Base-by-base conservation (phyloP, 2,888 invertebrate species). In the Drosophila testacea region DNA sequence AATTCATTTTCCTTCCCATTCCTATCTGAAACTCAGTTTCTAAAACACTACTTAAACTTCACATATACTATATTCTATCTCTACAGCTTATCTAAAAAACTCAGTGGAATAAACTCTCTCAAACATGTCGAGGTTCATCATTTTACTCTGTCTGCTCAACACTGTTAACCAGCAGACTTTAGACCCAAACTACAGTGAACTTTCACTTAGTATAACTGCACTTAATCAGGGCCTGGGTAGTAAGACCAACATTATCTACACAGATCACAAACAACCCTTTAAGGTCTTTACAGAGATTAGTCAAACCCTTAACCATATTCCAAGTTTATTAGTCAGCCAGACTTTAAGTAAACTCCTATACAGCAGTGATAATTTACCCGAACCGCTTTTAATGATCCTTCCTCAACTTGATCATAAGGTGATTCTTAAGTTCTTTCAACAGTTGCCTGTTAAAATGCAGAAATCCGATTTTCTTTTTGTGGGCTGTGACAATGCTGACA, bases 231-330 rank as follows among this genome's bases (percentile, higher is more conserved):
- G 78, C 0, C 57, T 83, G 6, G 10, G 13, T 0, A 67, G 64
- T 22, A 48, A 22, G 16, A 81, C 68, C 9, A 83, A 73, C 16
- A 42, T 81, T 1, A 62, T 80, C 4, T 83, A 60, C 22, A 44
- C 42, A 2, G 48, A 69, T 4, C 6, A 16, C 1, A 11, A 4
- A 0, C 34, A 75, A 42, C 5, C 39, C 5, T 2, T 22, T 4
- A 56, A 72, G 6, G 6, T 57, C 9, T 44, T 48, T 51, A 50
- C n/a, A 2, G 13, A 55, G 9, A 36, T 78, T 3, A 55, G 30
- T 41, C 30, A 32, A 7, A 16, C 22, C 2, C 4, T 80, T 1
- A 46, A 9, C 11, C n/a, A 76, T n/a, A 51, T 34, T 13, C 83
- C 83, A 1, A 67, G 63, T 4, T 7, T 83, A 7, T 10, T 81